Percentiles rank a stretch among this genome's conserved stretches.
Conservation (phyloP, 2,113 vertebrate species). For the Henicopernis longicauda region DNA sequence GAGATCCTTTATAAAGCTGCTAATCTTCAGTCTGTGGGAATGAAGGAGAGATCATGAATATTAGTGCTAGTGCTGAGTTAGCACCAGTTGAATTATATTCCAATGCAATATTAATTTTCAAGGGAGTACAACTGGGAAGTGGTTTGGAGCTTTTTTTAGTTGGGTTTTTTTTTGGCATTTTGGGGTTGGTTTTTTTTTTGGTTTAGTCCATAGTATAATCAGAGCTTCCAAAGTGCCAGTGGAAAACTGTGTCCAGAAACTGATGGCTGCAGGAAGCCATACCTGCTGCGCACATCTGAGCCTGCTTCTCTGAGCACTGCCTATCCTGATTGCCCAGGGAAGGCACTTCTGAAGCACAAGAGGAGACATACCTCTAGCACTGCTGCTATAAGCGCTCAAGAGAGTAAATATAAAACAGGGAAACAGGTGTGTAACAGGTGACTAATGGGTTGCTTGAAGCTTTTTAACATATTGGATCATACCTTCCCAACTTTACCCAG, state of each 20-base stretch:
- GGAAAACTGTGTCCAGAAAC: neutral
- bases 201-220: neutral
- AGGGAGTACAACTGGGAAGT: neutral
- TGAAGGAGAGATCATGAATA: neutral
- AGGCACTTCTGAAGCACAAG: neutral
- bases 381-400: neutral
- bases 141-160: neutral
- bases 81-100: neutral
- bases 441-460: neutral
- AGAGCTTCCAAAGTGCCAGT: neutral
- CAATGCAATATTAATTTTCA: neutral
- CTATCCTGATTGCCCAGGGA: fast-evolving
- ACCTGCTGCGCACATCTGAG: neutral
- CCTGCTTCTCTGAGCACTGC: neutral
- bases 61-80: neutral
- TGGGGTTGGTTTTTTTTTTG: neutral
- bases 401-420: neutral
- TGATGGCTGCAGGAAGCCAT: neutral
- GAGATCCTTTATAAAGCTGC: neutral
- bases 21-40: neutral
- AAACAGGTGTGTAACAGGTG: neutral
- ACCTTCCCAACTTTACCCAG: neutral
- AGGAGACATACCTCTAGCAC: neutral
- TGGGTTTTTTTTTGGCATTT: neutral
- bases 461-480: neutral